Conservation (phyloP, 2,113 vertebrate species). For the Clupea harengus region DNA sequence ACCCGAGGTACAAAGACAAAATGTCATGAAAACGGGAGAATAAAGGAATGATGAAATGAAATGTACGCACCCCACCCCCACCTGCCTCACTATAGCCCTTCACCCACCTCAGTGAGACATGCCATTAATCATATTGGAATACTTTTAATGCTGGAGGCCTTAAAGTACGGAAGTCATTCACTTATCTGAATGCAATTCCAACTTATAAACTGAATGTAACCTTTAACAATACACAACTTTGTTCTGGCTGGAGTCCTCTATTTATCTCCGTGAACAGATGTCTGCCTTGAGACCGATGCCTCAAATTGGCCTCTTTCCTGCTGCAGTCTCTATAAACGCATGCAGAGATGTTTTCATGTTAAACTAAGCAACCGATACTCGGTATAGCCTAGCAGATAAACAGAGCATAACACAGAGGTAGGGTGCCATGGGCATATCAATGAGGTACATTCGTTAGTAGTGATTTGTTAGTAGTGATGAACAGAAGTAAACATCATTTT, state of each 20-base stretch:
- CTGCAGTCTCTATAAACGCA: neutral
- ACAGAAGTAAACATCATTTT: neutral
- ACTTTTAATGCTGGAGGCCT: neutral
- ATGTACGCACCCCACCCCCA: neutral
- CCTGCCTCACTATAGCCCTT: neutral
- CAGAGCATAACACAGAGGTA: neutral
- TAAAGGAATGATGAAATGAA: conserved; percentile 17
- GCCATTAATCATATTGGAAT: conserved; percentile 22
- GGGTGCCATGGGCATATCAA: neutral
- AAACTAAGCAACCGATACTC: neutral
- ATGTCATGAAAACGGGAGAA: neutral
- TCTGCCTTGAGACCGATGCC: neutral
- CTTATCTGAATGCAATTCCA: conserved; percentile 2
- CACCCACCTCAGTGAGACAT: neutral
- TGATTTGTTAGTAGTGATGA: conserved; percentile 9
- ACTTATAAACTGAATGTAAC: neutral
- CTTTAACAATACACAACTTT: conserved; percentile 13
- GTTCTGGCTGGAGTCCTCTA: neutral
- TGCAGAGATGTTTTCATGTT: conserved; percentile 3
- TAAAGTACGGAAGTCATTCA: neutral
- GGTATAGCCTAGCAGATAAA: neutral
- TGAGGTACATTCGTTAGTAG: neutral
- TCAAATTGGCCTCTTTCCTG: neutral
- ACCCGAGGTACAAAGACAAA: neutral
- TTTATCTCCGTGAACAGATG: neutral